A percentile compares a stretch with the other conserved stretches of the same genome.
These are phyloP conservation scores for Rhamnusium bicolor DNA, from an alignment of 2,888 invertebrate genomes.

Conservation along the genomic window DNA sequence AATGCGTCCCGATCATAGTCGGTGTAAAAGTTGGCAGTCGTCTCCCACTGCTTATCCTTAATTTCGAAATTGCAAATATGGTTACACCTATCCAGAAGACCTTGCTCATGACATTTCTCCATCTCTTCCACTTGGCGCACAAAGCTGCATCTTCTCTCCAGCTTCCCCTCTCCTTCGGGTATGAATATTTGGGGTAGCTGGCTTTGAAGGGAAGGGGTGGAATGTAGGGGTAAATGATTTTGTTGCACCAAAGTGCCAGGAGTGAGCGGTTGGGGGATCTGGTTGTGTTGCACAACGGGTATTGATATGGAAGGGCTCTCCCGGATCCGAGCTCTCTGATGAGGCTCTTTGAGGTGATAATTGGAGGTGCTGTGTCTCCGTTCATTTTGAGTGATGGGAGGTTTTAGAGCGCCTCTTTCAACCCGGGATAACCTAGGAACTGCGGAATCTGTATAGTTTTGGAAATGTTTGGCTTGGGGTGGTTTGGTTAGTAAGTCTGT, in stretches of 20 bases:
- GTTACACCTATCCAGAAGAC: slow-evolving; percentile 67
- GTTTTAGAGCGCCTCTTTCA: slow-evolving; percentile 69
- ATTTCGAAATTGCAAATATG: slow-evolving; percentile 70
- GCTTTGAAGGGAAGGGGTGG: slow-evolving; percentile 70
- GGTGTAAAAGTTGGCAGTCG: slow-evolving; percentile 64
- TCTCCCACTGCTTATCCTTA: slow-evolving; percentile 66
- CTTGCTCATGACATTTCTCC: slow-evolving; percentile 66
- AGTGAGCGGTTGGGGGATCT: slow-evolving; percentile 73
- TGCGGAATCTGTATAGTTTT: slow-evolving; percentile 73
- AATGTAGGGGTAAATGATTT: slow-evolving; percentile 58
- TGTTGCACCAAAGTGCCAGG: slow-evolving; percentile 63
- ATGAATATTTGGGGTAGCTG: slow-evolving; percentile 74
- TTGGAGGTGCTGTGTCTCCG: slow-evolving; percentile 68
- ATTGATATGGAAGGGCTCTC: slow-evolving; percentile 72
- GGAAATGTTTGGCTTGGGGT: slow-evolving; percentile 73
- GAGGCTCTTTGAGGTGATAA: slow-evolving; percentile 64
- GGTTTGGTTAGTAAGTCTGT: slow-evolving; percentile 65
- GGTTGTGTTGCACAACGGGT: slow-evolving; percentile 67
- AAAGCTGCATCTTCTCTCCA: slow-evolving; percentile 72
- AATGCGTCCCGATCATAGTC: slow-evolving; percentile 67
- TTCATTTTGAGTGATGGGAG: slow-evolving; percentile 62
- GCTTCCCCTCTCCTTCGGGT: slow-evolving; percentile 68
- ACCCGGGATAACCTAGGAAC: slow-evolving; percentile 74
- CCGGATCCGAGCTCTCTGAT: slow-evolving; percentile 63
- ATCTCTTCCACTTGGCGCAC: slow-evolving; percentile 72